Percentiles rank a stretch among this genome's conserved stretches.
Conservation (phyloP, 1,140 invertebrate genomes). For the Papilio polytes region DNA sequence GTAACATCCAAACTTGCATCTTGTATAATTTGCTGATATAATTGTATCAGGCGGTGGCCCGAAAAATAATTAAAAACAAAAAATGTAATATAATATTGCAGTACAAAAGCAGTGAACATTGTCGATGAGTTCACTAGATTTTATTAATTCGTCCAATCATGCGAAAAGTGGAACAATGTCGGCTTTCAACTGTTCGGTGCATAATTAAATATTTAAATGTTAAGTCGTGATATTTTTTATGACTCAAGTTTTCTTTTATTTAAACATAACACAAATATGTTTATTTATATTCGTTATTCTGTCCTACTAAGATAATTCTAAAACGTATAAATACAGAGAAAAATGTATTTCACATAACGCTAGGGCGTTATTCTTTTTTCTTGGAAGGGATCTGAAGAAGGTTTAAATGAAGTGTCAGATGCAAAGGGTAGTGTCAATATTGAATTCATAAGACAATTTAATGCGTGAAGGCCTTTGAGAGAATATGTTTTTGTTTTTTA, state of each 20-base stretch:
- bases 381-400: constrained; percentile 15
- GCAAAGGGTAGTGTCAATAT: constrained; percentile 17
- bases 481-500: background rate
- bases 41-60: background rate
- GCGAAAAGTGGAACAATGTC: background rate
- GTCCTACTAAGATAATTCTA: background rate
- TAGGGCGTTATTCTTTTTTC: too few relatives aligned
- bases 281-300: background rate
- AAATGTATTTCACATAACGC: constrained; percentile 7
- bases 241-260: background rate
- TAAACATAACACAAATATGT: background rate
- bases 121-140: too few relatives aligned
- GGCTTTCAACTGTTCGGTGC: background rate
- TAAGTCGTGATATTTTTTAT: background rate
- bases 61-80: background rate
- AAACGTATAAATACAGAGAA: background rate
- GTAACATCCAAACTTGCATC: background rate
- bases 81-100: too few relatives aligned
- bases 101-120: too few relatives aligned
- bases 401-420: constrained; percentile 18
- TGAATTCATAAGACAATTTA: constrained; percentile 13
- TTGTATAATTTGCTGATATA: background rate
- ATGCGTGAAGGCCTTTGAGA: background rate
- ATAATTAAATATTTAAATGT: too few relatives aligned
- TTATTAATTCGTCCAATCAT: background rate